Base-by-base conservation (phyloP, 2,797 vertebrate species). In the Artibeus lituratus region DNA sequence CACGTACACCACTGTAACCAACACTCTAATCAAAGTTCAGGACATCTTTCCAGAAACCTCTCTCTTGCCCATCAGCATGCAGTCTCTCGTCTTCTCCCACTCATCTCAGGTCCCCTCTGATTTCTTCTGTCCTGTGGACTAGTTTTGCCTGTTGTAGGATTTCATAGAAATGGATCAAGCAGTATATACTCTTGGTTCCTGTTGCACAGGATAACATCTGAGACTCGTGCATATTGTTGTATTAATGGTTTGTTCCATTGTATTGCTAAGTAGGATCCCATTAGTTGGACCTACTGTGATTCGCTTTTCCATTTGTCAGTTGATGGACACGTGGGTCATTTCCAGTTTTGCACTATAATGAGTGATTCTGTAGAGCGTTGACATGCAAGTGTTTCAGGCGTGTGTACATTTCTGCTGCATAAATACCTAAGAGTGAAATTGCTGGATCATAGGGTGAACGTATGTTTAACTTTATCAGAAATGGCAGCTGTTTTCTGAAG, bases 381-480 rank as follows among this genome's bases (percentile, higher is more conserved):
- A 44, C 65, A 0, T 89, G 16, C 29, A 18, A 29, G 18, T 67
- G 78, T 96, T 78, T 91, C 0, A 1, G 82, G 44, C 29, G 6
- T 29, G 21, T 73, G 92, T 94, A 86, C 32, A 47, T 72, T 90
- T 72, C 59, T 88, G 78, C 70, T 72, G 35, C 6, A 12, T 88
- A 59, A 89, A 65, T 87, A 84, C 69, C 35, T 70, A 2, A 49
- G 77, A 72, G 10, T n/a, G 22, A 81, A 90, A 87, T 39, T 81
- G 65, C 59, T 91, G 49, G 87, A 59, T 94, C 37, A 9, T 39
- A 44, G 62, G 42, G 16, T 53, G 70, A 91, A 35, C 39, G 11
- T 62, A 32, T 53, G 51, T 93, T 86, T 80, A 53, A 88, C 67
- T 91, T 93, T 18, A 22, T 86, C 62, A 94, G 84, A 82, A 90